Base-by-base conservation (phyloP, 1,140 invertebrate genomes). In the Arion vulgaris region DNA sequence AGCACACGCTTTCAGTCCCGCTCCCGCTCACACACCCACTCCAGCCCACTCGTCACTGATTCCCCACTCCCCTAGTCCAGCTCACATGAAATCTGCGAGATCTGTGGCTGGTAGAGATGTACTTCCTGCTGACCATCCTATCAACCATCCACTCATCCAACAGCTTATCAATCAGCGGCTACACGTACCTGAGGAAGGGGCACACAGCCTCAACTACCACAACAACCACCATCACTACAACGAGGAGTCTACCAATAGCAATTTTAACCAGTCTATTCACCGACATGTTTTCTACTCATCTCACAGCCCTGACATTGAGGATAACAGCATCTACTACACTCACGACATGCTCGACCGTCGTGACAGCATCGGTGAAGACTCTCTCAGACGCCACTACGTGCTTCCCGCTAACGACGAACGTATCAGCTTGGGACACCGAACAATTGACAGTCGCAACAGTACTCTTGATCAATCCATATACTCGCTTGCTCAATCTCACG, bases 111-210 rank as follows among this genome's bases (percentile, higher is more conserved):
- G 76, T 57, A 38, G 32, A 23, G 78, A 80, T 32, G 78, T 80
- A 9, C 71, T 81, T 15, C 80, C 80, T 17, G 80, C 71, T 34
- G 80, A 81, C 28, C 80, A 81, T 38, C 80, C 80, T 2, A 73
- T 81, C 80, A 66, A 81, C 51, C 80, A 81, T 38, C 80, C 80
- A 1, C 71, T 81, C 45, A 74, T 81, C 71, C 80, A 81, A 71
- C 80, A 81, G 19, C 51, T 81, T 28, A 81, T 81, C 45, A 81
- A 81, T 49, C 80, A 81, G 49, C 39, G 80, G 17, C 80, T 81
- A 2, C 80, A 81, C 71, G 80, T 81, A 4, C 80, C 80, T 23
- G 68, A 53, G 7, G 80, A 81, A 13, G 39, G 34, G 9, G 9
- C 28, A 0, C 72, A 41, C n/a, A 39, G n/a, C n/a, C 11, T 36